Conservation (phyloP, 1,140 invertebrate species). For the Glomeris maerens region DNA sequence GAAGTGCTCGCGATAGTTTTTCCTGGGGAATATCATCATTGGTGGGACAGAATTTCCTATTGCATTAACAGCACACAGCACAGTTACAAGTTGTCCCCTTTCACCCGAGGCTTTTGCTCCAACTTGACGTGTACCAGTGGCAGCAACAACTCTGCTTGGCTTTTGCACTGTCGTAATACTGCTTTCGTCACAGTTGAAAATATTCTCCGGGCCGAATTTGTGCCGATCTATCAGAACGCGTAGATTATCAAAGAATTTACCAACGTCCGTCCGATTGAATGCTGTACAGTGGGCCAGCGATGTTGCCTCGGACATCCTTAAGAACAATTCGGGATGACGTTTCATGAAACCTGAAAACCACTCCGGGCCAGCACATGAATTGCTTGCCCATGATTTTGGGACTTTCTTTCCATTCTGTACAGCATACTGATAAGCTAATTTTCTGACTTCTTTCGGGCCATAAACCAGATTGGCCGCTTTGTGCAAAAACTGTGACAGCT, state of each 20-base stretch:
- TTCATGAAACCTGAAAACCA: conserved; percentile 34
- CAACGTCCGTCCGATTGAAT: conserved; percentile 35
- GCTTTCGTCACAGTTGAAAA: conserved; percentile 26
- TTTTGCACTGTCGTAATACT: conserved; percentile 33
- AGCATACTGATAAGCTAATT: conserved; percentile 29
- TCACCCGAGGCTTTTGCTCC: conserved; percentile 18
- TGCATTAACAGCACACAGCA: conserved; percentile 11
- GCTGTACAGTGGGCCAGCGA: conserved; percentile 32
- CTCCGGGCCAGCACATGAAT: conserved; percentile 28
- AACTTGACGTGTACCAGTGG: conserved; percentile 17
- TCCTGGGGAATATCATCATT: conserved; percentile 30
- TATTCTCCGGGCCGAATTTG: conserved; percentile 6
- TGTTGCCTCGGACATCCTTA: conserved; percentile 30
- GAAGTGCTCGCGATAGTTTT: conserved; percentile 25
- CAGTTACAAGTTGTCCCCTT: conserved; percentile 16
- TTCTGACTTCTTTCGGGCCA: conserved; percentile 24
- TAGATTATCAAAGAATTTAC: conserved; percentile 28
- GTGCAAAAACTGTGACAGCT: neutral
- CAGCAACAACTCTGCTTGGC: conserved; percentile 17
- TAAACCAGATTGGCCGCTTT: conserved; percentile 1
- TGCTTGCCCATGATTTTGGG: conserved; percentile 25
- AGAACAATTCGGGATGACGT: conserved; percentile 29
- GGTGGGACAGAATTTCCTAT: conserved; percentile 10
- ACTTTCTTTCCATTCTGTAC: conserved; percentile 22
- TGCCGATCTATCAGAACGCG: conserved; percentile 15